phyloP scores from a whole-genome alignment of 2,888 invertebrate species.

The Heliconius erato region DNA sequence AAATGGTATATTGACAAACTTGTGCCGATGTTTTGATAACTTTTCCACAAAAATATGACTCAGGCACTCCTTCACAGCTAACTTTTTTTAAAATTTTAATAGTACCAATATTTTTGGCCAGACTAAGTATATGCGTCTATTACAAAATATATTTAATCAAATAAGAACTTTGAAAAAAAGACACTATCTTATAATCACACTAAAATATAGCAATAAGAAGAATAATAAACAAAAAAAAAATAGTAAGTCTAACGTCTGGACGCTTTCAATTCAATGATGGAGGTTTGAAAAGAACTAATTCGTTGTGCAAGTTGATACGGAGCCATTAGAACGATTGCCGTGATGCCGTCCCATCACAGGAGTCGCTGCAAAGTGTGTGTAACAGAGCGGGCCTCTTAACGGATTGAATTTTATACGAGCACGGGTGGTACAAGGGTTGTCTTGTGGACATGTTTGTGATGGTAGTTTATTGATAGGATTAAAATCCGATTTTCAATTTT shows the following conservation, averaged over 20 bases:
- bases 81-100: too few species aligned
- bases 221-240: constrained; percentile 39
- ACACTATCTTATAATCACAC: constrained; percentile 6
- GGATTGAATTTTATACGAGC: constrained; percentile 76
- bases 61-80: too few species aligned
- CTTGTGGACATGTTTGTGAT: background rate
- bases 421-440: constrained; percentile 38
- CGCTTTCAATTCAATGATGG: constrained; percentile 79
- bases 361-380: constrained; percentile 59
- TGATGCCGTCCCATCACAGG: constrained; percentile 75
- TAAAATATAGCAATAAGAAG: constrained; percentile 27
- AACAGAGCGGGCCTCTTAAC: constrained; percentile 73
- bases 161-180: background rate
- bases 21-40: too few species aligned
- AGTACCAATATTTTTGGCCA: too few species aligned
- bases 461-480: background rate
- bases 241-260: constrained; percentile 63
- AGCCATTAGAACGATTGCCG: constrained; percentile 82
- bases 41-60: too few species aligned
- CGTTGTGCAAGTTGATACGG: constrained; percentile 72
- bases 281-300: constrained; percentile 81
- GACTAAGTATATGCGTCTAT: too few species aligned
- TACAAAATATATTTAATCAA: background rate
- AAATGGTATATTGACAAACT: too few species aligned
- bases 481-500: background rate